Conservation (phyloP, 2,113 vertebrate species). For the Phasianus colchicus region DNA sequence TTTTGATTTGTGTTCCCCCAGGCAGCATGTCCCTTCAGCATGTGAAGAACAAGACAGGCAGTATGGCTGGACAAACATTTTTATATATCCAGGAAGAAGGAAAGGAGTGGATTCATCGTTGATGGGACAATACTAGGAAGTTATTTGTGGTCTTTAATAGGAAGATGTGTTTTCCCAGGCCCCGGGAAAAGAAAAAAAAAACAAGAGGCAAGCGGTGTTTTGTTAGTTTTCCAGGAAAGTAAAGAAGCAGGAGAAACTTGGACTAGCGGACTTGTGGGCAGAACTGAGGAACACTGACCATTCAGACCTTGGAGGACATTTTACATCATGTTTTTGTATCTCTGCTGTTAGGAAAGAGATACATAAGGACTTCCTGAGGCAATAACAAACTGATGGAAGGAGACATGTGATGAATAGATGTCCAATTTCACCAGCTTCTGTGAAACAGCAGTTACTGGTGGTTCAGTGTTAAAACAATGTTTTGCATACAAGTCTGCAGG, state of each 20-base stretch:
- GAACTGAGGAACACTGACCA: neutral
- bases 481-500: neutral
- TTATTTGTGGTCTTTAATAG: neutral
- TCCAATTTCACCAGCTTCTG: neutral
- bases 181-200: too few species aligned
- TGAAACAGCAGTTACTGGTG: neutral
- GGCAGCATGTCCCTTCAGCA: neutral
- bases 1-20: neutral
- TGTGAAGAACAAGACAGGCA: neutral
- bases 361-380: neutral
- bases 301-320: neutral
- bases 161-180: neutral
- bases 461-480: neutral
- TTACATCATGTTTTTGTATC: neutral
- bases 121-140: conserved; percentile 51
- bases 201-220: neutral
- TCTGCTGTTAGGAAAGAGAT: neutral
- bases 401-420: neutral
- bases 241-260: neutral
- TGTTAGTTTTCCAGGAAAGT: neutral
- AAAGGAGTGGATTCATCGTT: conserved; percentile 18
- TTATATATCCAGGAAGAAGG: conserved; percentile 38
- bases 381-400: neutral
- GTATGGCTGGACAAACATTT: neutral
- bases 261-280: neutral